phyloP scores from a whole-genome alignment of 1,140 invertebrate genomes.

The Pseudobourletiella spinata region DNA sequence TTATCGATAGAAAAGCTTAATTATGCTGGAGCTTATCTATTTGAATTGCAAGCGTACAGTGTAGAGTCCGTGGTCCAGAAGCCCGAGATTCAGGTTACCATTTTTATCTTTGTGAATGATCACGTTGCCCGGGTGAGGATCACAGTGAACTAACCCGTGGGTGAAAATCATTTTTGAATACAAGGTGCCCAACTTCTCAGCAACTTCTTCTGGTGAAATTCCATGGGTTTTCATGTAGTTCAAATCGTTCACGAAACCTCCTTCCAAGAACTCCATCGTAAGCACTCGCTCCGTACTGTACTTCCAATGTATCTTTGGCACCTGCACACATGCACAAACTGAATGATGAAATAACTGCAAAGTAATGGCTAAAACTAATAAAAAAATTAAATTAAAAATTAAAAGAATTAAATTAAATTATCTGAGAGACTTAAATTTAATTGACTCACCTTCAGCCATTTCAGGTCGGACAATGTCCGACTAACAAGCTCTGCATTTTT shows the following conservation, averaged over 20 bases:
- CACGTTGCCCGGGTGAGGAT: slow-evolving; percentile 98
- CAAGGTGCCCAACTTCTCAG: slow-evolving; percentile 73
- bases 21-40: too few species aligned
- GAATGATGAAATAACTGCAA: too few species aligned
- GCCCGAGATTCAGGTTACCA: slow-evolving; percentile 59
- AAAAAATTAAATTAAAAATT: too few species aligned
- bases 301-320: slow-evolving; percentile 69
- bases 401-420: too few species aligned
- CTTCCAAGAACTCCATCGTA: slow-evolving; percentile 93
- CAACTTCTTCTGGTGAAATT: slow-evolving; percentile 71
- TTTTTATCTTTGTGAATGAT: slow-evolving; percentile 61
- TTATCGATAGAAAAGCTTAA: too few species aligned
- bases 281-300: slow-evolving; percentile 72
- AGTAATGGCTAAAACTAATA: too few species aligned
- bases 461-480: slow-evolving; percentile 45
- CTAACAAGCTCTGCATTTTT: slow-evolving; percentile 75
- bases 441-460: slow-evolving; percentile 54
- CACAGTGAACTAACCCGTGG: slow-evolving; percentile 95
- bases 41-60: slow-evolving; percentile 58
- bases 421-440: too few species aligned
- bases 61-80: slow-evolving; percentile 96
- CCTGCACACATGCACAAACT: slow-evolving; percentile 39
- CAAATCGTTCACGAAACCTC: slow-evolving; percentile 87
- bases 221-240: slow-evolving; percentile 69
- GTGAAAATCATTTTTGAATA: slow-evolving; percentile 99